Percentiles rank a stretch among this genome's conserved stretches.
These are phyloP conservation scores for Elaphurus davidianus DNA, from an alignment of 2,113 vertebrate species.

Conservation along the genomic window DNA sequence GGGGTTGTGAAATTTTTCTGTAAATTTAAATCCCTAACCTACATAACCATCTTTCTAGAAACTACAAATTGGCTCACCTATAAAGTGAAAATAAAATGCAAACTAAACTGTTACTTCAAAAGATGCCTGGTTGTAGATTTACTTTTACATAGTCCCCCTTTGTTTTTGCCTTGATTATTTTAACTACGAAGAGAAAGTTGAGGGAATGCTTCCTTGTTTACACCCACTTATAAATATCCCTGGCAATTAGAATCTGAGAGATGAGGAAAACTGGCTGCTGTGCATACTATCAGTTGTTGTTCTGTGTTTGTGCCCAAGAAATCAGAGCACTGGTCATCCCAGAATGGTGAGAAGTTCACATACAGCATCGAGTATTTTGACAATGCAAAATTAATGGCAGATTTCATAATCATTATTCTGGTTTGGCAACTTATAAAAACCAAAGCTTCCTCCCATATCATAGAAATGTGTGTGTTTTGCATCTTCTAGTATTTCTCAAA, in stretches of 20 bases:
- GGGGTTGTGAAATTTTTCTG: not conserved
- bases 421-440: not conserved
- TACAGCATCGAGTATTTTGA: slow-evolving; percentile 30
- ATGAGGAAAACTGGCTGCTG: not conserved
- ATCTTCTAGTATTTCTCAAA: slow-evolving; percentile 41
- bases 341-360: slow-evolving; percentile 33
- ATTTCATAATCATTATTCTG: not conserved
- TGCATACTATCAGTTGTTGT: not conserved
- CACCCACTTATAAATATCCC: not conserved
- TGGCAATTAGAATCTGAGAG: not conserved
- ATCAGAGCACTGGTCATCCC: not conserved
- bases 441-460: not conserved
- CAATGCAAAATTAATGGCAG: slow-evolving; percentile 4
- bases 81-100: not conserved
- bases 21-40: not conserved
- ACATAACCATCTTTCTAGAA: not conserved
- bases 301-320: not conserved
- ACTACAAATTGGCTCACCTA: not conserved
- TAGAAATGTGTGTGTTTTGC: not conserved
- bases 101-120: not conserved
- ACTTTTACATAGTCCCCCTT: not conserved
- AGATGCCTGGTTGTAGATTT: not conserved
- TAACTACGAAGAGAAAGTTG: not conserved
- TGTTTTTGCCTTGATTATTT: not conserved
- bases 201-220: not conserved